Evolutionary conservation across 2,888 invertebrate species (phyloP).

Genomic region (Ectobius pallidus): DNA sequence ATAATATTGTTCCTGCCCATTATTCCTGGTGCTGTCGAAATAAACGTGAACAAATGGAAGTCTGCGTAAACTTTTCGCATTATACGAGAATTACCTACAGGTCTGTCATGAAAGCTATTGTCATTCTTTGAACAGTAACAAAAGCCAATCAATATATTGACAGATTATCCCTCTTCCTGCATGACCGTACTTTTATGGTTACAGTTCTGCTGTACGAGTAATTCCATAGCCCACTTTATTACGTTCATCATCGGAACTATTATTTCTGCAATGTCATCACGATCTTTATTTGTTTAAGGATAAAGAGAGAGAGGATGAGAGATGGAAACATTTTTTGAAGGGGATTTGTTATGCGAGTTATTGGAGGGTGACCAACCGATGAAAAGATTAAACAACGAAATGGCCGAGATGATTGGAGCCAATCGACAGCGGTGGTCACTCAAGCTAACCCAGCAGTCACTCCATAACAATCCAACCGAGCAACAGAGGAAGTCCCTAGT

Average conservation of each 20-base stretch:
- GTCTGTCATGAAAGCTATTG: too few species aligned
- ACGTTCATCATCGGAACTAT: background rate
- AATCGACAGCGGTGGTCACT: conserved; percentile 25
- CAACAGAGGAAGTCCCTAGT: conserved; percentile 5
- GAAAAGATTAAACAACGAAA: conserved; percentile 35
- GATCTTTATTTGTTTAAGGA: conserved; percentile 2
- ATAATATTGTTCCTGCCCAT: too few species aligned
- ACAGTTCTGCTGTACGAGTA: background rate
- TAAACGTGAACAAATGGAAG: too few species aligned
- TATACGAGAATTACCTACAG: too few species aligned
- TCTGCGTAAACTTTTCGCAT: too few species aligned
- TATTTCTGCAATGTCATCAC: conserved; percentile 17
- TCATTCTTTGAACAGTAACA: too few species aligned
- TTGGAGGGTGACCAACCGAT: conserved; percentile 41
- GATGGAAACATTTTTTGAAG: background rate
- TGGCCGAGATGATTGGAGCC: conserved; percentile 35
- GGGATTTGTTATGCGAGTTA: conserved; percentile 32
- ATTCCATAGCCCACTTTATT: background rate
- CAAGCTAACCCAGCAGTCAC: background rate
- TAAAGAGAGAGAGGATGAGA: background rate
- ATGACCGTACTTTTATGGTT: background rate
- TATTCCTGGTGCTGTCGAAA: too few species aligned
- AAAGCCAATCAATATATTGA: background rate
- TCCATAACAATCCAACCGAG: background rate
- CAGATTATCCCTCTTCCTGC: background rate